phyloP scores from a whole-genome alignment of 2,888 invertebrate species.

The Cryptus armator region DNA sequence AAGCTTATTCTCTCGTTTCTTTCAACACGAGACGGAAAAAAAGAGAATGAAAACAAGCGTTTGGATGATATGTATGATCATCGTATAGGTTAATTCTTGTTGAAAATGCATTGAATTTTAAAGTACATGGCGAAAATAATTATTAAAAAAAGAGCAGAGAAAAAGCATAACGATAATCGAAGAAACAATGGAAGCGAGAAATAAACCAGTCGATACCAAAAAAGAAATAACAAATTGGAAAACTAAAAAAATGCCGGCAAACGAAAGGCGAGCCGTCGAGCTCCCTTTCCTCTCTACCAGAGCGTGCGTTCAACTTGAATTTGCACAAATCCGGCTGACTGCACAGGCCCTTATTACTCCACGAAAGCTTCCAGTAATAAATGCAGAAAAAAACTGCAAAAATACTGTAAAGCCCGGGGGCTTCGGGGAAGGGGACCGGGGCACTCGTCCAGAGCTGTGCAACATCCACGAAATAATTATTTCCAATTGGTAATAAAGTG shows the following conservation, averaged over 20 bases:
- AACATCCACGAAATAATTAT: constrained; percentile 69
- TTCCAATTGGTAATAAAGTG: constrained; percentile 69
- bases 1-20: constrained; percentile 1
- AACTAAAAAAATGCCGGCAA: not conserved
- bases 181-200: constrained; percentile 31
- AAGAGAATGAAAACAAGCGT: not conserved
- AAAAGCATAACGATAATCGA: constrained; percentile 26
- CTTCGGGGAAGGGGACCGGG: not conserved
- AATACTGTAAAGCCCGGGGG: not conserved
- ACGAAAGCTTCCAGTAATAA: constrained; percentile 49
- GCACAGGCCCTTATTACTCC: constrained; percentile 11
- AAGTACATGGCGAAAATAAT: not conserved
- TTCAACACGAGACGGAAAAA: not conserved
- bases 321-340: constrained; percentile 24
- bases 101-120: not conserved
- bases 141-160: not conserved
- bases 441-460: constrained; percentile 17
- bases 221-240: constrained; percentile 37
- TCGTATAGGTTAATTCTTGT: not conserved
- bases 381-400: constrained; percentile 43
- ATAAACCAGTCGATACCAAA: constrained; percentile 27
- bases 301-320: constrained; percentile 54
- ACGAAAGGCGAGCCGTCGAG: constrained; percentile 55
- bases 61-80: not conserved
- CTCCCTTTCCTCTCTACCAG: constrained; percentile 21